Evolutionary conservation across 1,140 invertebrate genomes (phyloP).

Genomic region (Coptotermes formosanus): DNA sequence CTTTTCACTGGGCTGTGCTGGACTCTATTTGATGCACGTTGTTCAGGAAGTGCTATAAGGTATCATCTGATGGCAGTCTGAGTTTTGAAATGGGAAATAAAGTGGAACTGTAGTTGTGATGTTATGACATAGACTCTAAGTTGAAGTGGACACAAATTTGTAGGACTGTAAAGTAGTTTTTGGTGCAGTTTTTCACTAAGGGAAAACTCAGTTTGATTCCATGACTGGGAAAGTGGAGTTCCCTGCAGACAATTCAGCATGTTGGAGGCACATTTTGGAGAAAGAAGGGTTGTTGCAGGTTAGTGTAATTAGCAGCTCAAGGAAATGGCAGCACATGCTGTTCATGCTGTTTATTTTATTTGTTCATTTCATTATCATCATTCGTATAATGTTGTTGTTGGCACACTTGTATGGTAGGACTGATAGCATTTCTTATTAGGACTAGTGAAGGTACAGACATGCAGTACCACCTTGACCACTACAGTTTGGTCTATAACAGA

Average conservation of each 20-base stretch:
- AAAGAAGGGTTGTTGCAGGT: constrained; percentile 34
- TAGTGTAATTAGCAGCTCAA: constrained; percentile 16
- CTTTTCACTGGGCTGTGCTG: background rate
- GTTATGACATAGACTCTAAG: background rate
- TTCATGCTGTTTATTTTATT: background rate
- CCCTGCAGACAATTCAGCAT: constrained; percentile 33
- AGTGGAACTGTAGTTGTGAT: background rate
- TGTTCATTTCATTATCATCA: constrained; percentile 13
- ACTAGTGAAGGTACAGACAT: background rate
- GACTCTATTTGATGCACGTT: background rate
- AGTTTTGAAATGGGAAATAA: background rate
- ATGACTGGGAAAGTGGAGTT: constrained; percentile 33
- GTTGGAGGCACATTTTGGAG: constrained; percentile 31
- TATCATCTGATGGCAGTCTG: too few relatives aligned
- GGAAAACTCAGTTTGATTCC: background rate
- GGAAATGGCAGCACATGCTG: background rate
- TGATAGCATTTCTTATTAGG: background rate
- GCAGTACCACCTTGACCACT: background rate
- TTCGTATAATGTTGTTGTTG: background rate
- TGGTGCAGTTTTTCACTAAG: background rate
- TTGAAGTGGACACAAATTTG: background rate
- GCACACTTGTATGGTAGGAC: background rate
- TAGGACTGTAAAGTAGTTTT: background rate
- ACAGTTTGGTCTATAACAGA: too few relatives aligned
- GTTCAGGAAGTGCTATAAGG: too few relatives aligned